These are phyloP conservation scores for Gallinago solitaria DNA, from an alignment of 2,797 vertebrate genomes.

Conservation along the genomic window DNA sequence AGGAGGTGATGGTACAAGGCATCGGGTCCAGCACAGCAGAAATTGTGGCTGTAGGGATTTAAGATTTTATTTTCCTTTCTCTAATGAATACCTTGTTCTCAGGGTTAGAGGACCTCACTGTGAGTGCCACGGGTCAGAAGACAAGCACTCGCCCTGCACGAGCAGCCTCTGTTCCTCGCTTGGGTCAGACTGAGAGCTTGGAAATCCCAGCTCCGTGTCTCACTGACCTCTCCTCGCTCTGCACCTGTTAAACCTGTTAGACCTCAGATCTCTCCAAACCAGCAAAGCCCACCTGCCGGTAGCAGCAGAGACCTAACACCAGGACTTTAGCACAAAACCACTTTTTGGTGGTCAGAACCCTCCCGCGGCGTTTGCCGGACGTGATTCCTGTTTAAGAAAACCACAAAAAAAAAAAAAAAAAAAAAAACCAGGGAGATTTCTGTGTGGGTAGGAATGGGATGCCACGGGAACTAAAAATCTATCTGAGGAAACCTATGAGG, in stretches of 20 bases:
- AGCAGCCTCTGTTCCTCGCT: neutral
- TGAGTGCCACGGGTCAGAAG: neutral
- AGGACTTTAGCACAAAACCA: neutral
- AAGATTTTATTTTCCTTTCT: neutral
- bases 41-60: neutral
- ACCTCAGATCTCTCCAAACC: neutral
- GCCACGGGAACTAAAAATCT: neutral
- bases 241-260: neutral
- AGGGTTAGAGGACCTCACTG: neutral
- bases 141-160: fast-evolving
- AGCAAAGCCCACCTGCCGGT: neutral
- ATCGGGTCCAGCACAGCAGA: neutral
- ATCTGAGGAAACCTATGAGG: neutral
- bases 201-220: neutral
- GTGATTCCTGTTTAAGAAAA: neutral
- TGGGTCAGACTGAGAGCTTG: neutral
- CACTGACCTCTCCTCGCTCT: neutral
- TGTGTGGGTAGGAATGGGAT: neutral
- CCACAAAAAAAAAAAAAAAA: no score
- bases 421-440: neutral
- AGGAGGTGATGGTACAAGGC: fast-evolving
- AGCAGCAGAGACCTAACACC: neutral
- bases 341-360: neutral
- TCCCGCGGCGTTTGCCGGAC: neutral
- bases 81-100: neutral